phyloP scores from a whole-genome alignment of 2,113 vertebrate species.

The Leptobrachium ailaonicum region DNA sequence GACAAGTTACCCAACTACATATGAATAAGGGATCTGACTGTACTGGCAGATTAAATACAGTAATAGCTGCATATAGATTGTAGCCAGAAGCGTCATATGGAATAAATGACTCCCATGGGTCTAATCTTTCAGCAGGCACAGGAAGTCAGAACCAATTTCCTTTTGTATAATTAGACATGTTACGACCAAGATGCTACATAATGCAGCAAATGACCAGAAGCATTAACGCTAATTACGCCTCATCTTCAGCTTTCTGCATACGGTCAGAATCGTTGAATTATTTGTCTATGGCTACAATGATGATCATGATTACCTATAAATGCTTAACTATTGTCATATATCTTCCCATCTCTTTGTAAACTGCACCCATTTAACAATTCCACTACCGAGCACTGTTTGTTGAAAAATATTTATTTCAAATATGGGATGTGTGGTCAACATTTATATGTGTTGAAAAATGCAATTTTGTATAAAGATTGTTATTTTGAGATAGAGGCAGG shows the following conservation, averaged over 20 bases:
- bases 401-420: too few species aligned
- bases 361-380: too few species aligned
- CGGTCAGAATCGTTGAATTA: not conserved
- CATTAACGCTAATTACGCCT: slow-evolving; percentile 11
- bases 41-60: not conserved
- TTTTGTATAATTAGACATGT: slow-evolving; percentile 16
- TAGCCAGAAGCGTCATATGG: not conserved
- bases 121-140: not conserved
- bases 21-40: slow-evolving; percentile 2
- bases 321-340: too few species aligned
- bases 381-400: too few species aligned
- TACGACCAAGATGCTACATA: slow-evolving; percentile 16
- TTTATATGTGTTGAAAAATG: too few species aligned
- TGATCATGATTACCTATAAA: too few species aligned
- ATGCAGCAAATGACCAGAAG: slow-evolving; percentile 13
- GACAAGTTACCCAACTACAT: not conserved
- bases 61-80: slow-evolving; percentile 14
- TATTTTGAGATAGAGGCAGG: too few species aligned
- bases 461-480: too few species aligned
- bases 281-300: not conserved
- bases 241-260: slow-evolving; percentile 5
- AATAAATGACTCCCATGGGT: slow-evolving; percentile 13
- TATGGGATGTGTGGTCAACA: too few species aligned
- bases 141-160: not conserved
- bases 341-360: too few species aligned